Conservation (phyloP, 1,140 invertebrate genomes). For the Ceratina australensis region DNA sequence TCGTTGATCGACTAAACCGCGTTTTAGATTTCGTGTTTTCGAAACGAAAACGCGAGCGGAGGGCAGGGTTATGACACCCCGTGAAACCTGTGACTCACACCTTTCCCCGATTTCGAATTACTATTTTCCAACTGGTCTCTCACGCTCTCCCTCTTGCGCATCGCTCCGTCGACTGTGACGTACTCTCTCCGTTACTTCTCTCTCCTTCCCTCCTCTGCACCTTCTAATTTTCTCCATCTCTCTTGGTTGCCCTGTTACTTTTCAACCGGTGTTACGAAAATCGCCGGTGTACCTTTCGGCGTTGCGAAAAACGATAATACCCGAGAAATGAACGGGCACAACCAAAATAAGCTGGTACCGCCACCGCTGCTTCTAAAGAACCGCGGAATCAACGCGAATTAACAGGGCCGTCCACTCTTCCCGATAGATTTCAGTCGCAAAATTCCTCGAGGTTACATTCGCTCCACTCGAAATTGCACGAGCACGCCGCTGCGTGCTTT, state of each 20-base stretch:
- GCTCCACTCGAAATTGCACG: not conserved
- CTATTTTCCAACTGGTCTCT: constrained; percentile 65
- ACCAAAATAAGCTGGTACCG: not conserved
- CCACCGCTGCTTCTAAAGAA: not conserved
- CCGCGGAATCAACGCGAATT: too few relatives aligned
- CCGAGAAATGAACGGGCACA: not conserved
- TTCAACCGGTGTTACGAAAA: constrained; percentile 37
- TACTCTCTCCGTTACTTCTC: constrained; percentile 48
- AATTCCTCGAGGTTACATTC: not conserved
- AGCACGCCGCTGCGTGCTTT: constrained; percentile 1
- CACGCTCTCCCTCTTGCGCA: constrained; percentile 62
- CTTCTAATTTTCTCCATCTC: constrained; percentile 22
- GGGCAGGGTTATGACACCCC: constrained; percentile 62
- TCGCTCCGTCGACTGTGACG: constrained; percentile 66
- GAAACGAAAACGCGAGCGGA: constrained; percentile 48
- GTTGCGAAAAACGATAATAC: constrained; percentile 5
- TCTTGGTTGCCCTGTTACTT: constrained; percentile 27
- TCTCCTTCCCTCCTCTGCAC: not conserved
- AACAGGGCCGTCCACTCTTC: too few relatives aligned
- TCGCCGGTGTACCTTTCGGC: not conserved
- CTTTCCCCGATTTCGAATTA: constrained; percentile 66
- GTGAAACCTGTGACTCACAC: constrained; percentile 67
- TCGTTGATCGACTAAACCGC: constrained; percentile 22
- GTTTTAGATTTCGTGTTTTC: constrained; percentile 31
- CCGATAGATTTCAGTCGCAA: not conserved